Base-by-base conservation (phyloP, 2,797 vertebrate species). In the Enteromius radiatus region DNA sequence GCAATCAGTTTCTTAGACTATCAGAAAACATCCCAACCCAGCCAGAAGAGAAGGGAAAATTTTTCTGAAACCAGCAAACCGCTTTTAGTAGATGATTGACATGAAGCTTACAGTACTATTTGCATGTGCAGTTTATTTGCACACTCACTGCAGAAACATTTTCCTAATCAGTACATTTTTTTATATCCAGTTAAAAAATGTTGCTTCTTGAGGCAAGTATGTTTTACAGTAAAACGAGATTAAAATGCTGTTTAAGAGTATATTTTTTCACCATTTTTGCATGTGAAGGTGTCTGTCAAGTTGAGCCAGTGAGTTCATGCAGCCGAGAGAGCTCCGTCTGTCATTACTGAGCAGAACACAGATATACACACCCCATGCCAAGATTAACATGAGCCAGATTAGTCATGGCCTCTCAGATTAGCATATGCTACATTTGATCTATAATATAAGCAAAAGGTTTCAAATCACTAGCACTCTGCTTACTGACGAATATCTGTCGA, bases 341-440 rank as follows among this genome's bases (percentile, higher is more conserved):
- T 82, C 81, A 36, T 76, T 54, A 65, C 59, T 75, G 43, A 54
- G 80, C 80, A 75, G n/a, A 41, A 56, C 23, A 59, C 69, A 56
- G 31, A 78, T 31, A 79, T 26, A 67, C 59, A 79, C 69, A 79
- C 76, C 76, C 82, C 76, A 79, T 79, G 47, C 77, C 43, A 65
- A 84, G 54, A 79, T 79, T 73, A 73, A 74, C 82, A 84, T 56
- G 67, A 73, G 68, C 59, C 43, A 84, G 43, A 79, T 73, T 56
- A 79, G 76, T 84, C 45, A 52, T 4, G 0, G 36, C 56, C 54
- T 11, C 23, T 79, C 68, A 79, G 68, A 79, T 84, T 79, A 79
- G 45, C 59, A 21, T 43, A 54, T 65, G 43, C 61, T 67, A 52
- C 41, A 52, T 84, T 78, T 78, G 76, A 47, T 71, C 28, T 41